Percentiles rank a stretch among this genome's conserved stretches.
Evolutionary conservation across 2,113 vertebrate genomes (phyloP).

Genomic region (Plestiodon gilberti): DNA sequence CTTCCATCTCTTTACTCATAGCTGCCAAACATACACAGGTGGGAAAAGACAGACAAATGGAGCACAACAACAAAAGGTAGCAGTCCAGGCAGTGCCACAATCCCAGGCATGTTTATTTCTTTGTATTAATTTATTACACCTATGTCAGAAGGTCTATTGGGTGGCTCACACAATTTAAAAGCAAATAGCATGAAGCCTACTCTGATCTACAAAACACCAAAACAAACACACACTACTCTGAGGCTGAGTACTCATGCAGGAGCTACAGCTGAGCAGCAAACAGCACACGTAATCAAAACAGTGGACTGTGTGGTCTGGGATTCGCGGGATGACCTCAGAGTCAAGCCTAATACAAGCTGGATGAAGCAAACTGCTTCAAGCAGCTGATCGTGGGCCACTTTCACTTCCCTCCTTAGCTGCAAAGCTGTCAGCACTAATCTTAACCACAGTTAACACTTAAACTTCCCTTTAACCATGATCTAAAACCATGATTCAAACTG

Average conservation of each 20-base stretch:
- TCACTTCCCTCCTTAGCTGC: too few relatives aligned
- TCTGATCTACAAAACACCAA: not conserved
- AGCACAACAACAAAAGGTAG: fast-evolving
- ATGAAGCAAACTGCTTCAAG: too few relatives aligned
- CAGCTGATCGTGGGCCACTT: too few relatives aligned
- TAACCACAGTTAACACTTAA: too few relatives aligned
- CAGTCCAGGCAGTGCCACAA: fast-evolving
- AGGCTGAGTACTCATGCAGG: not conserved
- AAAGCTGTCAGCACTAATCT: too few relatives aligned
- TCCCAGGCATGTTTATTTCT: not conserved
- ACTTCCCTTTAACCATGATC: too few relatives aligned
- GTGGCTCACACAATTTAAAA: not conserved
- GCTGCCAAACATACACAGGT: not conserved
- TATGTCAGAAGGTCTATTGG: not conserved
- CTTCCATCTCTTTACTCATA: too few relatives aligned
- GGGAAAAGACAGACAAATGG: not conserved
- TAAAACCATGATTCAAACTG: too few relatives aligned
- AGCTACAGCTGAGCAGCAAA: not conserved
- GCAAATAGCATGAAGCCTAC: not conserved
- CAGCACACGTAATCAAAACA: not conserved
- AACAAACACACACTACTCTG: too few relatives aligned
- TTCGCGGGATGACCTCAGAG: too few relatives aligned
- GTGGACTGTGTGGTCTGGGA: not conserved
- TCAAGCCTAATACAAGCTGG: too few relatives aligned
- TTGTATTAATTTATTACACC: not conserved